Evolutionary conservation across 2,888 invertebrate genomes (phyloP).

Genomic region (Lissocephala sabroskyi): DNA sequence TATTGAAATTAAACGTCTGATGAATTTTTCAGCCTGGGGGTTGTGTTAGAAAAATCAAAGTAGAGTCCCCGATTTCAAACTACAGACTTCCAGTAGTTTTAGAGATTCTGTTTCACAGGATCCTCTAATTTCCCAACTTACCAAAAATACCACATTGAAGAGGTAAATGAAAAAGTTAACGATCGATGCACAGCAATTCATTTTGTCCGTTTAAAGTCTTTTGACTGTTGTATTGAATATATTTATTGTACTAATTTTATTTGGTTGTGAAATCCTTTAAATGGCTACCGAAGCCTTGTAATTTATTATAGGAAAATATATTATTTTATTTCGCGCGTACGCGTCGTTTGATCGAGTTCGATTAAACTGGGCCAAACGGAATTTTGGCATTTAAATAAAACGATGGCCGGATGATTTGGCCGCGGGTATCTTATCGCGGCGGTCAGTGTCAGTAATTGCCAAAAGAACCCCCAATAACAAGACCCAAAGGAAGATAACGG

Average conservation of each 20-base stretch:
- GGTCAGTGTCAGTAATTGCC: too few relatives aligned
- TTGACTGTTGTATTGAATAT: neutral
- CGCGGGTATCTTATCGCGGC: too few relatives aligned
- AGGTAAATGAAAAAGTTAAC: slow-evolving; percentile 66
- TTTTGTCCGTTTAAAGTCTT: slow-evolving; percentile 35
- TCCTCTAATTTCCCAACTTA: too few relatives aligned
- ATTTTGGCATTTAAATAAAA: slow-evolving; percentile 35
- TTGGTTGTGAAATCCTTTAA: neutral
- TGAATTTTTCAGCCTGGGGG: too few relatives aligned
- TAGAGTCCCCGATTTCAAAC: too few relatives aligned
- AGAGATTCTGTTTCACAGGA: too few relatives aligned
- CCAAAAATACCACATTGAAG: slow-evolving; percentile 68
- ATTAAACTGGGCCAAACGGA: slow-evolving; percentile 34
- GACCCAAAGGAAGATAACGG: too few relatives aligned
- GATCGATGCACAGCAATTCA: slow-evolving; percentile 63
- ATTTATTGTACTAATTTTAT: neutral
- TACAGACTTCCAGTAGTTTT: too few relatives aligned
- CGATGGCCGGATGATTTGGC: too few relatives aligned
- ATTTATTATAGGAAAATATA: neutral
- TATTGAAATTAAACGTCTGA: too few relatives aligned
- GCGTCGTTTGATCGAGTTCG: slow-evolving; percentile 47
- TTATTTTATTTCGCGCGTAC: slow-evolving; percentile 17
- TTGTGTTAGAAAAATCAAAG: too few relatives aligned
- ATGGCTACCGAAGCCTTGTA: neutral
- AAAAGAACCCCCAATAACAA: too few relatives aligned